Base-by-base conservation (phyloP, 2,113 vertebrate species). In the Zingel zingel region DNA sequence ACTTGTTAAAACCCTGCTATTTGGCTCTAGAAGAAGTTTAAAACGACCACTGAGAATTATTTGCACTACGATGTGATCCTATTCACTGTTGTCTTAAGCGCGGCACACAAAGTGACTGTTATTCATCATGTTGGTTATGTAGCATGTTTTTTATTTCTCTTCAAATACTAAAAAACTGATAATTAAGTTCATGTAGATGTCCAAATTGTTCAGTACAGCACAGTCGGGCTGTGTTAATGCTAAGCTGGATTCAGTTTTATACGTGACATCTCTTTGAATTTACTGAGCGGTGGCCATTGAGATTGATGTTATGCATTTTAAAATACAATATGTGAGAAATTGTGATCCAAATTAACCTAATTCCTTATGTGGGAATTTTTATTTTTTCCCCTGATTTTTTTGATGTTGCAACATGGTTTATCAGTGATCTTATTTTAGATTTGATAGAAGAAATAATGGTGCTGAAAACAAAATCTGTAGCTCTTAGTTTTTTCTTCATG, bases 71-170 rank as follows among this genome's bases (percentile, higher is more conserved):
- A 63, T 30, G 27, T 79, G 85, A 76, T 59, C 72, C 54, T 54
- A 27, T 70, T 88, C 86, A 88, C 88, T 78, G 73, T 90, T 88
- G 89, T 92, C 90, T 92, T 91, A 91, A 89, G 45, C 16, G 47
- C 89, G 82, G 56, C 65, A 82, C 85, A 84, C 69, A n/a, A 16
- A 76, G 77, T 89, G 89, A 89, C 88, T 93, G 93, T 90, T 91
- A 90, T 45, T 75, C 73, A 77, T 85, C 43, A 57, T 62, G 72
- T 84, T 62, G 65, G 54, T 87, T 83, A 87, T 70, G 57, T 90
- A 82, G 79, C 76, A 68, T 79, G 70, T 72, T 66, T 72, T 77
- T 47, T 18, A 19, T 58, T 67, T 84, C 3, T 74, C 6, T 70
- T 63, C 59, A 23, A 70, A 7, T 30, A 33, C 18, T 68, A 15